phyloP scores from a whole-genome alignment of 1,140 invertebrate genomes.

The Papilio aristodemus region DNA sequence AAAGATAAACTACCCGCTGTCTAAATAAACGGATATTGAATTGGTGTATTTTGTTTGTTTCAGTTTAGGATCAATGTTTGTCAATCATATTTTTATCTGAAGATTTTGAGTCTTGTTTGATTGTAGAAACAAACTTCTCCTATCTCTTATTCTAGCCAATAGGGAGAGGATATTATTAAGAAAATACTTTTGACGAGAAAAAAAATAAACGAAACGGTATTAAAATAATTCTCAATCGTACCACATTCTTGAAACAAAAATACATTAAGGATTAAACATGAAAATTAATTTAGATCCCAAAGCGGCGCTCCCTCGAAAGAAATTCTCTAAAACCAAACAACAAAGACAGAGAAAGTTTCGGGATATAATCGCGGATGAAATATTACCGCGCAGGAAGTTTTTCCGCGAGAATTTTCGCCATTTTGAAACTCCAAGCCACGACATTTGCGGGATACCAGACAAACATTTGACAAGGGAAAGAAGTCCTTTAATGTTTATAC shows the following conservation, averaged over 20 bases:
- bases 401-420: constrained; percentile 53
- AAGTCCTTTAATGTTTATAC: constrained; percentile 60
- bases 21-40: constrained; percentile 37
- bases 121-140: too few relatives aligned
- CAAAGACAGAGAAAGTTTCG: constrained; percentile 58
- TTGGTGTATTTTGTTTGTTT: constrained; percentile 17
- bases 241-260: constrained; percentile 33
- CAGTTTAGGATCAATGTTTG: background rate
- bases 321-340: constrained; percentile 59
- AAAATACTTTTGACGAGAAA: constrained; percentile 21
- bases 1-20: constrained; percentile 40
- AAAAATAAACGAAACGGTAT: background rate
- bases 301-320: constrained; percentile 45
- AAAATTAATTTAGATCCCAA: constrained; percentile 61
- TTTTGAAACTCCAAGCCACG: constrained; percentile 49
- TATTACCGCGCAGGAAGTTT: constrained; percentile 64
- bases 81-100: background rate
- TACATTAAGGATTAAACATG: constrained; percentile 33
- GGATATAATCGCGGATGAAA: constrained; percentile 57
- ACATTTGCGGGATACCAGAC: constrained; percentile 70
- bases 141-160: too few relatives aligned
- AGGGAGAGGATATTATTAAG: background rate
- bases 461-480: constrained; percentile 60
- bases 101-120: too few relatives aligned
- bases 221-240: constrained; percentile 13